Percentiles rank a stretch among this genome's conserved stretches.
Evolutionary conservation across 2,113 vertebrate species (phyloP).

Genomic region (Brachirus orientalis): DNA sequence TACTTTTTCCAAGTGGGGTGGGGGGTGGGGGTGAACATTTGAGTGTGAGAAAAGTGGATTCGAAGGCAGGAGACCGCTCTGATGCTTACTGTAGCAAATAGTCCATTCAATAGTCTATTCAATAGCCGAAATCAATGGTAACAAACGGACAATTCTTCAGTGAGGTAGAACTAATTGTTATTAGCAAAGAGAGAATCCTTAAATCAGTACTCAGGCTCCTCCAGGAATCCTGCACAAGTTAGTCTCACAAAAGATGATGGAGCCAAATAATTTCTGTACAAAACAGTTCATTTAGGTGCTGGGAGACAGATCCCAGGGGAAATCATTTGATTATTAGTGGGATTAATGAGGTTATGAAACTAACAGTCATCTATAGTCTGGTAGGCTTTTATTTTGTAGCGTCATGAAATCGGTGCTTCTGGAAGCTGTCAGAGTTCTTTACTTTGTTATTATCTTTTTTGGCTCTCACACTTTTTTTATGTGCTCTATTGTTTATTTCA

Average conservation of each 20-base stretch:
- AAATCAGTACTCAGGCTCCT: constrained; percentile 43
- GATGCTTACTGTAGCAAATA: constrained; percentile 47
- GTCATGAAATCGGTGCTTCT: neutral
- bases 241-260: constrained; percentile 47
- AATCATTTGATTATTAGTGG: constrained; percentile 51
- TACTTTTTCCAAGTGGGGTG: constrained; percentile 34
- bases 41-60: constrained; percentile 27
- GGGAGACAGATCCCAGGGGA: constrained; percentile 34
- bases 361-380: constrained; percentile 34
- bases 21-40: constrained; percentile 36
- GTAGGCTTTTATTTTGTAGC: constrained; percentile 26
- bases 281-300: constrained; percentile 34
- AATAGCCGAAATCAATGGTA: constrained; percentile 35
- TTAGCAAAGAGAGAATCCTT: constrained; percentile 56
- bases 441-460: neutral
- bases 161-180: constrained; percentile 56
- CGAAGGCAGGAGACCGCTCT: constrained; percentile 33
- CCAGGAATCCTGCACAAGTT: constrained; percentile 32
- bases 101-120: constrained; percentile 13
- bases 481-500: constrained; percentile 1
- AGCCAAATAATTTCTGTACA: constrained; percentile 37
- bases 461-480: constrained; percentile 2
- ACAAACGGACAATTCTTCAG: constrained; percentile 55
- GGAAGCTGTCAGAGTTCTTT: constrained; percentile 1
- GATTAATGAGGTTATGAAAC: constrained; percentile 38